Percentiles rank a stretch among this genome's conserved stretches.
Evolutionary conservation across 2,888 invertebrate genomes (phyloP).

Genomic region (Andrena bucephala): DNA sequence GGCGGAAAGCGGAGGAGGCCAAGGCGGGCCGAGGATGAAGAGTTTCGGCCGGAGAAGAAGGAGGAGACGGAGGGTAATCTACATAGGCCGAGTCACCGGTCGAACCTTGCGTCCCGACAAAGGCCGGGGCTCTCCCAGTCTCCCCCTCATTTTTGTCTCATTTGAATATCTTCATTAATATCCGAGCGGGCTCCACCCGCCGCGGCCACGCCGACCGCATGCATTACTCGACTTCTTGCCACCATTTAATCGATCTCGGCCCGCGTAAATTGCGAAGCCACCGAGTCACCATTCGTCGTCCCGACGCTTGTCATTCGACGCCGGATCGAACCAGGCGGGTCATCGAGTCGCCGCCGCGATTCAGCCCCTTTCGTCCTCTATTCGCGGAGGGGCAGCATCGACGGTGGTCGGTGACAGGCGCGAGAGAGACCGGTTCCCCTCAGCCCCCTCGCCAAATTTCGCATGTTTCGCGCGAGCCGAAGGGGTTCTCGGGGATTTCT

Average conservation of each 20-base stretch:
- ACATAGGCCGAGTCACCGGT: slow-evolving; percentile 82
- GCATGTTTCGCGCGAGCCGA: slow-evolving; percentile 7
- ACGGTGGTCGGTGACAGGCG: background rate
- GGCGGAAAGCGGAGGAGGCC: slow-evolving; percentile 46
- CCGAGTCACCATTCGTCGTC: slow-evolving; percentile 51
- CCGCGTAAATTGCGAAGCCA: slow-evolving; percentile 73
- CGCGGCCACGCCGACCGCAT: slow-evolving; percentile 72
- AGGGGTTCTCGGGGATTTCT: slow-evolving; percentile 4
- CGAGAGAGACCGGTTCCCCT: background rate
- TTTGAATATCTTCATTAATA: slow-evolving; percentile 85
- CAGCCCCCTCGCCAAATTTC: slow-evolving; percentile 1
- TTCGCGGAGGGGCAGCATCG: background rate
- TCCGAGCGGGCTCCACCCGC: slow-evolving; percentile 71
- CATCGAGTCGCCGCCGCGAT: slow-evolving; percentile 6
- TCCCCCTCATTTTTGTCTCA: slow-evolving; percentile 82
- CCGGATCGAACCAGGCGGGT: slow-evolving; percentile 13
- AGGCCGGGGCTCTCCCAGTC: slow-evolving; percentile 83
- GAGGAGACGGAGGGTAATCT: slow-evolving; percentile 75
- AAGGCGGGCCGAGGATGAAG: slow-evolving; percentile 68
- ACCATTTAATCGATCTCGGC: slow-evolving; percentile 81
- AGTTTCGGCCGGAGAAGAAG: slow-evolving; percentile 60
- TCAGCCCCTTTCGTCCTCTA: background rate
- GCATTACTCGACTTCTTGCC: slow-evolving; percentile 81
- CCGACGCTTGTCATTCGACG: slow-evolving; percentile 48
- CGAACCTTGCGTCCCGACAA: slow-evolving; percentile 85